Evolutionary conservation across 2,888 invertebrate species (phyloP), one percentile per base, ranked within the genome.

Genomic region (Biston stratarius): DNA sequence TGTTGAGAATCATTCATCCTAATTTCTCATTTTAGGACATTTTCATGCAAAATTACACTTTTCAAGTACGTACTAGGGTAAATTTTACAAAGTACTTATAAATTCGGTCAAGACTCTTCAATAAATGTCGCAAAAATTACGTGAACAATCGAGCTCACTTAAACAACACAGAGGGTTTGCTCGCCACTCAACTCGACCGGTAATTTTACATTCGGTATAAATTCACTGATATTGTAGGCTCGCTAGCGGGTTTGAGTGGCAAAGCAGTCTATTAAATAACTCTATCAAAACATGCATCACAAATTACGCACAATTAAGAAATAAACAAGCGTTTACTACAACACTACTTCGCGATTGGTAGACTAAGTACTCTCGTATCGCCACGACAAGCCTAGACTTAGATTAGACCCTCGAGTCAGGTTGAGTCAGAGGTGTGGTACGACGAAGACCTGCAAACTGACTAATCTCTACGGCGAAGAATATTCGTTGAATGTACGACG

Each of bases 401-500:
- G 70, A 72, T 48, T 63, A 57, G 59, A 15, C 40, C 34, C 51
- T 56, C 44, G 40, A 0, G 34, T 42, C 8, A 40, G 38, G 52
- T 60, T 44, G 42, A 63, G 67, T 70, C 60, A 75, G 78, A 79
- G 84, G 82, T 90, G 89, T 85, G 87, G 80, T 81, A 79, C 84
- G 79, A 74, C 69, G 82, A 77, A 84, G 79, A 81, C 77, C 79
- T 86, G 80, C 81, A 15, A 51, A 49, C 55, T 51, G 79, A 78
- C 79, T 79, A 85, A 85, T 91, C 91, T 90, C 88, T 85, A 85
- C 79, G 77, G 75, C 75, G 80, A 81, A 83, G 79, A 77, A 79
- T 82, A 80, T 81, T 81, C 77, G 81, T 80, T 40, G 49, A 44
- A 81, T 82, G 81, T 79, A 81, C 81, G 82, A 76, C 85, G 77